Evolutionary conservation across 2,888 invertebrate species (phyloP).

Genomic region (Tipula vernalis): DNA sequence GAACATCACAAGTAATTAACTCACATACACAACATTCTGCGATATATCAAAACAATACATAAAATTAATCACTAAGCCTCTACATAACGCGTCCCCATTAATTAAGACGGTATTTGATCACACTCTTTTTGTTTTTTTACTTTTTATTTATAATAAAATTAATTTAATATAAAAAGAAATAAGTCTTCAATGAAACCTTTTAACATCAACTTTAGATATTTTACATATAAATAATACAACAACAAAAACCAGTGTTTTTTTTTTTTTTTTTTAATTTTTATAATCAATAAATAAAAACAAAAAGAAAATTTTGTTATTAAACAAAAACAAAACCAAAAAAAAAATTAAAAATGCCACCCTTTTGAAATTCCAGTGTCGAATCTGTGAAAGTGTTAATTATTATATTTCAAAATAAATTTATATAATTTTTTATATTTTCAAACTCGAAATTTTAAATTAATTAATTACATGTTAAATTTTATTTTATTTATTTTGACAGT

Average conservation of each 20-base stretch:
- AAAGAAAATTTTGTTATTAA: not conserved
- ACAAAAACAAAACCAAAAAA: too few species aligned
- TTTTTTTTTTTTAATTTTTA: too few species aligned
- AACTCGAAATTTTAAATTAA: not conserved
- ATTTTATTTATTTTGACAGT: not conserved
- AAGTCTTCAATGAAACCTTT: not conserved
- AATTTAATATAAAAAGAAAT: not conserved
- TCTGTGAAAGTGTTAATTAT: not conserved
- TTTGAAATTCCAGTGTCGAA: not conserved
- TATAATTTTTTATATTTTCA: not conserved
- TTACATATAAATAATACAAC: not conserved
- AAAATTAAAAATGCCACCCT: not conserved
- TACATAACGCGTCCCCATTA: not conserved
- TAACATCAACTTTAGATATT: not conserved
- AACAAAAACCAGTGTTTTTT: not conserved
- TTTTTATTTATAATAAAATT: not conserved
- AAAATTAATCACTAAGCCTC: not conserved
- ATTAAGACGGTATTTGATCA: constrained; percentile 4
- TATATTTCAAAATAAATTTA: not conserved
- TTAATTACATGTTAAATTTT: not conserved
- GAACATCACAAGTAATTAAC: not conserved
- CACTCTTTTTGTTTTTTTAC: not conserved
- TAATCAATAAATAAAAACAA: not conserved
- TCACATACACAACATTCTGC: not conserved
- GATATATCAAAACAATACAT: not conserved